These are phyloP conservation scores for Gorsachius magnificus DNA, from an alignment of 2,797 vertebrate genomes.

Conservation along the genomic window DNA sequence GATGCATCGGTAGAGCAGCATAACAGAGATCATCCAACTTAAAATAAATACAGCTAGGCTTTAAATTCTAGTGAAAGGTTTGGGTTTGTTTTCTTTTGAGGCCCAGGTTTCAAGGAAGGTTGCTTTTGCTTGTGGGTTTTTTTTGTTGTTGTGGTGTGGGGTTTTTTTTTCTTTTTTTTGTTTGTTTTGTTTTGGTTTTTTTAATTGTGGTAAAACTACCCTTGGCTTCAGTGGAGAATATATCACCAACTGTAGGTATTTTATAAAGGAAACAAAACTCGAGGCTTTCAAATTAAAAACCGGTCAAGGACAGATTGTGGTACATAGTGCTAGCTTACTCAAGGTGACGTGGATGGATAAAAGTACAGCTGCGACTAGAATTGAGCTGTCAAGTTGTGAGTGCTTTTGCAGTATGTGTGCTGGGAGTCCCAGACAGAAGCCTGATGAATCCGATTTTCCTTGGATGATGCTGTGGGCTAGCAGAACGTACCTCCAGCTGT, in stretches of 20 bases:
- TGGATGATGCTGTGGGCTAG: background rate
- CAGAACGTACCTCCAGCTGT: background rate
- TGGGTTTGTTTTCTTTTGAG: background rate
- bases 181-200: background rate
- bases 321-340: accelerated
- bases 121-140: background rate
- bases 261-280: background rate
- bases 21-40: background rate
- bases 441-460: background rate
- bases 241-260: background rate
- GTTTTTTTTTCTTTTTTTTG: too few species aligned
- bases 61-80: background rate
- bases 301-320: background rate
- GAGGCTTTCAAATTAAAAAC: background rate
- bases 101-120: background rate
- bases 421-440: background rate
- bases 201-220: background rate
- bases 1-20: background rate
- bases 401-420: accelerated
- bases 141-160: too few species aligned
- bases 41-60: background rate
- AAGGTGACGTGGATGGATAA: background rate
- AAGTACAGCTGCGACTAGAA: background rate
- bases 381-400: background rate
- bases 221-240: background rate